These are phyloP conservation scores for Drosophila fuyamai DNA, from an alignment of 1,140 invertebrate species.

Conservation along the genomic window DNA sequence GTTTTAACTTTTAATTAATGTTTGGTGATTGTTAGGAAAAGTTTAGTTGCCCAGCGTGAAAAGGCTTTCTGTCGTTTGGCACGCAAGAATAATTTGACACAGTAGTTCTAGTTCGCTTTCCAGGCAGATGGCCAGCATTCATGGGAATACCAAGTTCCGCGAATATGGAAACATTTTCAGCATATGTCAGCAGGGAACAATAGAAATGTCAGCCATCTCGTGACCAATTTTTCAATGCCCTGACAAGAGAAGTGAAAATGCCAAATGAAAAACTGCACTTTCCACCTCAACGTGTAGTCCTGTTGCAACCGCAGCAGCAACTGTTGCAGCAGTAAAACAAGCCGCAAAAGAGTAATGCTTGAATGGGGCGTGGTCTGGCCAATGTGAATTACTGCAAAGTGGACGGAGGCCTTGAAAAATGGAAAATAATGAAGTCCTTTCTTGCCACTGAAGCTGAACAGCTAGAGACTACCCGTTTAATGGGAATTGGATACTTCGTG, in stretches of 20 bases:
- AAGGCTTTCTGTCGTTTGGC: not conserved
- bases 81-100: conserved; percentile 28
- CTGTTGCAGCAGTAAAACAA: conserved; percentile 52
- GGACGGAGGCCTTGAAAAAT: conserved; percentile 35
- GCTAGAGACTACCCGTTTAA: conserved; percentile 23
- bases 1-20: conserved; percentile 23
- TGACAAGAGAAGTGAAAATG: conserved; percentile 3
- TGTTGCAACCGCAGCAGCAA: conserved; percentile 37
- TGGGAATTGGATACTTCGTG: conserved; percentile 21
- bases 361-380: conserved; percentile 38
- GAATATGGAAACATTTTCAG: conserved; percentile 54
- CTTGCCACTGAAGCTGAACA: not conserved
- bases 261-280: conserved; percentile 28
- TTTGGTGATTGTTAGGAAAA: not conserved
- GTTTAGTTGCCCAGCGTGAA: not conserved
- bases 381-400: conserved; percentile 45
- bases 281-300: conserved; percentile 28
- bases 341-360: not conserved
- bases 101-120: not conserved
- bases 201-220: conserved; percentile 35
- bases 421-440: conserved; percentile 36
- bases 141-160: conserved; percentile 13
- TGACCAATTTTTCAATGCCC: conserved; percentile 40
- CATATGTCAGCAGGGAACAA: conserved; percentile 57
- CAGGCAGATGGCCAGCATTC: conserved; percentile 45